Percentiles rank a stretch among this genome's conserved stretches.
phyloP scores from a whole-genome alignment of 2,888 invertebrate genomes.

The Noctua comes region DNA sequence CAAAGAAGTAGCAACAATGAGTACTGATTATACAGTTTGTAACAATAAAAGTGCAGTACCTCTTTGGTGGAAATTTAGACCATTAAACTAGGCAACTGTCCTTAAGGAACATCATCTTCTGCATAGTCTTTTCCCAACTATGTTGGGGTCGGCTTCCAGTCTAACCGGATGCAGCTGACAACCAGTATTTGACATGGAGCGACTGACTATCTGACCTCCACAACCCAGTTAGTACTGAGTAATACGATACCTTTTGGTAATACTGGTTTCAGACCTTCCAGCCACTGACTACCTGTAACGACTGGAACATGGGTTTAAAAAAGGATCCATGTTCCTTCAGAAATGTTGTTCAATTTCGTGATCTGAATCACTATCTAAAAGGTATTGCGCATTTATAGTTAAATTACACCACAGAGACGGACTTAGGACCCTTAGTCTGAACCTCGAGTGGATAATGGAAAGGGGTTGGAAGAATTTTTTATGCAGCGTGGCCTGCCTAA shows the following conservation, averaged over 20 bases:
- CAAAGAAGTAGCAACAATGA: not conserved
- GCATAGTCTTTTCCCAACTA: too few relatives aligned
- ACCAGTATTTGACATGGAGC: too few relatives aligned
- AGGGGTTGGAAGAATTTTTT: not conserved
- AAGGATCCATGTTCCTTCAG: not conserved
- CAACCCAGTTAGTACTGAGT: too few relatives aligned
- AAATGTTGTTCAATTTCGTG: not conserved
- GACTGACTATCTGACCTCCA: too few relatives aligned
- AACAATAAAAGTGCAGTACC: not conserved
- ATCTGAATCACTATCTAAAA: not conserved
- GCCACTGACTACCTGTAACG: too few relatives aligned
- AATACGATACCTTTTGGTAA: too few relatives aligned
- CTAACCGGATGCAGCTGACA: too few relatives aligned
- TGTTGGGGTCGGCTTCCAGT: too few relatives aligned
- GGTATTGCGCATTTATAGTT: not conserved
- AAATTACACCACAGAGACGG: not conserved
- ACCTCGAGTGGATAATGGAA: not conserved
- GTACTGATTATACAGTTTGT: not conserved
- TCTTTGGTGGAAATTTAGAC: too few relatives aligned
- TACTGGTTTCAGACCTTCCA: too few relatives aligned
- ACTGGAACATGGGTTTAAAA: not conserved
- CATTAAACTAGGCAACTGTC: too few relatives aligned
- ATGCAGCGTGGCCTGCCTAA: not conserved
- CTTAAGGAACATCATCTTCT: too few relatives aligned
- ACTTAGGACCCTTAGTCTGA: not conserved